Evolutionary conservation across 2,888 invertebrate species (phyloP).

Genomic region (Lissonota sp.): DNA sequence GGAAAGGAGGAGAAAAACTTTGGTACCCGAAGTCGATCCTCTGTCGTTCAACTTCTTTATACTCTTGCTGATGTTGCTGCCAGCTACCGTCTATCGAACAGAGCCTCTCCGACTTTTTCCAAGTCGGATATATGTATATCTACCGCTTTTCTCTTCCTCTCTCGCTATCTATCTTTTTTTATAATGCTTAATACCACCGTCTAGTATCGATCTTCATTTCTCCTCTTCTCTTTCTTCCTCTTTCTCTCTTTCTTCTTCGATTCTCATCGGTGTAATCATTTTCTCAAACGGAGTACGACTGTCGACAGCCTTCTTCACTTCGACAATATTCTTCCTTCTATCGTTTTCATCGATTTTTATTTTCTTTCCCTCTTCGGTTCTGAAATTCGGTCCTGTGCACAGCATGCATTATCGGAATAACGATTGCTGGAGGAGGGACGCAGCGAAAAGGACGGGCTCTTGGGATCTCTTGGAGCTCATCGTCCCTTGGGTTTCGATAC

Average conservation of each 20-base stretch:
- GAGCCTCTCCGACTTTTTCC: slow-evolving; percentile 21
- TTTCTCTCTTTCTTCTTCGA: not conserved
- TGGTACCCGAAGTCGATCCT: slow-evolving; percentile 33
- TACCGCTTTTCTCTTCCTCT: not conserved
- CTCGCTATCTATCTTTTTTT: slow-evolving; percentile 7
- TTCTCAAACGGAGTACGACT: slow-evolving; percentile 10
- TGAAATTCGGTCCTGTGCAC: not conserved
- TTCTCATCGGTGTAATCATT: too few relatives aligned
- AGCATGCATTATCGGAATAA: slow-evolving; percentile 9
- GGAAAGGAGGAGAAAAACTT: slow-evolving; percentile 24
- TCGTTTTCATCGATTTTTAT: slow-evolving; percentile 8
- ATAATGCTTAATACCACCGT: slow-evolving; percentile 39
- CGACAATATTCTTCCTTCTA: slow-evolving; percentile 4
- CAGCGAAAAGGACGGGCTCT: not conserved
- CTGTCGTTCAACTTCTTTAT: slow-evolving; percentile 57
- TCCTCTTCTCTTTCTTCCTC: slow-evolving; percentile 14
- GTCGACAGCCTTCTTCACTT: slow-evolving; percentile 37
- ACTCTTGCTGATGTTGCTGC: slow-evolving; percentile 43
- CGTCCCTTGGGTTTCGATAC: not conserved
- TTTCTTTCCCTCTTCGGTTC: not conserved
- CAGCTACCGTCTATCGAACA: slow-evolving; percentile 33
- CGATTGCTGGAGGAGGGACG: not conserved
- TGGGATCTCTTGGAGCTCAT: slow-evolving; percentile 6
- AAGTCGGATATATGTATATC: not conserved
- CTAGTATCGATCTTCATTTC: slow-evolving; percentile 45